These are phyloP conservation scores for Trypoxylon attenuatum DNA, from an alignment of 2,888 invertebrate species.

Conservation along the genomic window DNA sequence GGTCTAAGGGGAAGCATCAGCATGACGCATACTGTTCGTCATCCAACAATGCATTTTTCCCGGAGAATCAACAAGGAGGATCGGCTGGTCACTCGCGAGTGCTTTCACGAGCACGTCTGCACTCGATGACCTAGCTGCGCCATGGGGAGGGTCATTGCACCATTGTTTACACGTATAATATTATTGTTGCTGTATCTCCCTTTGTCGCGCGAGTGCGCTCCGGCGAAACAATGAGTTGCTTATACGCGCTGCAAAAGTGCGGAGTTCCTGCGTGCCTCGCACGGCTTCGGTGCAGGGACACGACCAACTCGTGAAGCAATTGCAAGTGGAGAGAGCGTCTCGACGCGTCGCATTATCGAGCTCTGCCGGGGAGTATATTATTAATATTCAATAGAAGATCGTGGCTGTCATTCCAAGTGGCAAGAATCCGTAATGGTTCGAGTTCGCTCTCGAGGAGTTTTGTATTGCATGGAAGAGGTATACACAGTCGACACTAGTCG, in stretches of 20 bases:
- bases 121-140: conserved; percentile 20
- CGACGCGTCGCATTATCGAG: conserved; percentile 18
- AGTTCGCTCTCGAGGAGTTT: too few species aligned
- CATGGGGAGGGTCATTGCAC: conserved; percentile 46
- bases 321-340: conserved; percentile 11
- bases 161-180: conserved; percentile 54
- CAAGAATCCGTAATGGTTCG: background rate
- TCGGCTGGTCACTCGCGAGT: too few species aligned
- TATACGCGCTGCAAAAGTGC: conserved; percentile 31
- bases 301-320: too few species aligned
- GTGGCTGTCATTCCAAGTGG: conserved; percentile 34
- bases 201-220: conserved; percentile 40
- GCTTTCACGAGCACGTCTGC: conserved; percentile 10
- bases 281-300: too few species aligned
- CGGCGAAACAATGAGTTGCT: conserved; percentile 48
- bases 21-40: too few species aligned
- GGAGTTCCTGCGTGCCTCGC: too few species aligned
- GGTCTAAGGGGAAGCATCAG: too few species aligned
- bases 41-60: too few species aligned
- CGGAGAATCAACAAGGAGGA: too few species aligned
- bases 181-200: conserved; percentile 52
- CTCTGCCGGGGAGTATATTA: conserved; percentile 30
- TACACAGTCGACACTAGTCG: too few species aligned
- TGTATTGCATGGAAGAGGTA: too few species aligned
- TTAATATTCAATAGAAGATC: conserved; percentile 49